Percentiles rank a stretch among this genome's conserved stretches.
These are phyloP conservation scores for Ciconia maguari DNA, from an alignment of 2,113 vertebrate species.

Conservation along the genomic window DNA sequence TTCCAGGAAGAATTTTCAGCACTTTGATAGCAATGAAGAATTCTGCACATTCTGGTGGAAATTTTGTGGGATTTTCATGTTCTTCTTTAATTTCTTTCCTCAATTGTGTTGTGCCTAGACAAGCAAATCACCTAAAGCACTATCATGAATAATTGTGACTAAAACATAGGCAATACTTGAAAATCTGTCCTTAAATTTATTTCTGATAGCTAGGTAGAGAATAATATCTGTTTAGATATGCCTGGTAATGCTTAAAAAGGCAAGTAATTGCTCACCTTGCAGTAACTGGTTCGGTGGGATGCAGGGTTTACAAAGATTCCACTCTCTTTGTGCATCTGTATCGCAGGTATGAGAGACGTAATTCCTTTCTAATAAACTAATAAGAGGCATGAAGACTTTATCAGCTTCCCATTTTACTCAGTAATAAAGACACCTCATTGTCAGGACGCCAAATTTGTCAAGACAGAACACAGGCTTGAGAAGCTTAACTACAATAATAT, in stretches of 20 bases:
- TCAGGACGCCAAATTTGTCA: background rate
- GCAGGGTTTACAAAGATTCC: background rate
- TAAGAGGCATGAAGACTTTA: background rate
- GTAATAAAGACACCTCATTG: background rate
- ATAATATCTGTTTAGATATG: background rate
- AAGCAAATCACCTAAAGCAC: background rate
- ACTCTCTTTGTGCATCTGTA: background rate
- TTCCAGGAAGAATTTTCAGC: background rate
- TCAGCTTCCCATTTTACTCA: background rate
- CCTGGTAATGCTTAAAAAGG: background rate
- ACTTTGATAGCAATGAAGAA: background rate
- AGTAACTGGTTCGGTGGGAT: background rate
- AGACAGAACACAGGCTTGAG: background rate
- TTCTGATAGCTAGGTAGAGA: background rate
- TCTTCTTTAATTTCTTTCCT: background rate
- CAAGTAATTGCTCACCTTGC: background rate
- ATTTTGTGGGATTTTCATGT: background rate
- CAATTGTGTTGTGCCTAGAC: background rate
- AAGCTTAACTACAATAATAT: background rate
- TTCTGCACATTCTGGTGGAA: background rate
- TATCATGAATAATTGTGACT: background rate
- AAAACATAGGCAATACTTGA: background rate
- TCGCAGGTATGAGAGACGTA: background rate
- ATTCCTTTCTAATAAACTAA: background rate
- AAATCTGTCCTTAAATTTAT: background rate